Conservation (phyloP, 2,113 vertebrate species). For the Procavia capensis region DNA sequence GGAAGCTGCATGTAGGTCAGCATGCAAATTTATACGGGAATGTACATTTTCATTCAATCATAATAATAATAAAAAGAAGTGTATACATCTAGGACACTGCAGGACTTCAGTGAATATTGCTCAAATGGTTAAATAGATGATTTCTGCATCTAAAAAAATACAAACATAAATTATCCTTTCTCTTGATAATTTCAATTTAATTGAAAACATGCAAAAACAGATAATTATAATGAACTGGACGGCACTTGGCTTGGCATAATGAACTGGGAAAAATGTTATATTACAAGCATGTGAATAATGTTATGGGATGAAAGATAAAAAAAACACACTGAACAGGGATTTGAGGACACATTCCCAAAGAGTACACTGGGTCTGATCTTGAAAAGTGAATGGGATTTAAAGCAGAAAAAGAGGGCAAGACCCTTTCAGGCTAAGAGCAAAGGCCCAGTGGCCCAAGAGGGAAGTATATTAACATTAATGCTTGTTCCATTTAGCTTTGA, state of each 20-base stretch:
- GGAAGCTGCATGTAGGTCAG: too few species aligned
- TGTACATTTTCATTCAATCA: too few species aligned
- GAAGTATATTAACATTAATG: neutral
- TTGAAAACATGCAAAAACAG: constrained; percentile 24
- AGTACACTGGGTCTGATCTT: neutral
- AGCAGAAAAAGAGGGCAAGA: neutral
- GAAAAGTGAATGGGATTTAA: neutral
- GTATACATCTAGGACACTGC: too few species aligned
- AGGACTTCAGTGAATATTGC: too few species aligned
- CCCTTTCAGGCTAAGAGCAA: neutral
- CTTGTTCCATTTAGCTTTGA: neutral
- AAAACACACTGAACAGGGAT: neutral
- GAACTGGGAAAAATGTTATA: neutral
- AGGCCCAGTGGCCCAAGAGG: neutral
- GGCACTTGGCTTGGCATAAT: too few species aligned
- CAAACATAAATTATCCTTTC: neutral
- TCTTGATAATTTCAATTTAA: constrained; percentile 4
- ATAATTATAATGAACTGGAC: neutral
- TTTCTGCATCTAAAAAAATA: too few species aligned
- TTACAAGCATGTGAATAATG: neutral
- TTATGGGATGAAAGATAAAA: neutral
- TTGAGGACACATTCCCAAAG: neutral
- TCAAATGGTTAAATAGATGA: too few species aligned
- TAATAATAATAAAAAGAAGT: too few species aligned
- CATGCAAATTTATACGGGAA: too few species aligned